Base-by-base conservation (phyloP, 2,797 vertebrate genomes). In the Nannoperca australis region DNA sequence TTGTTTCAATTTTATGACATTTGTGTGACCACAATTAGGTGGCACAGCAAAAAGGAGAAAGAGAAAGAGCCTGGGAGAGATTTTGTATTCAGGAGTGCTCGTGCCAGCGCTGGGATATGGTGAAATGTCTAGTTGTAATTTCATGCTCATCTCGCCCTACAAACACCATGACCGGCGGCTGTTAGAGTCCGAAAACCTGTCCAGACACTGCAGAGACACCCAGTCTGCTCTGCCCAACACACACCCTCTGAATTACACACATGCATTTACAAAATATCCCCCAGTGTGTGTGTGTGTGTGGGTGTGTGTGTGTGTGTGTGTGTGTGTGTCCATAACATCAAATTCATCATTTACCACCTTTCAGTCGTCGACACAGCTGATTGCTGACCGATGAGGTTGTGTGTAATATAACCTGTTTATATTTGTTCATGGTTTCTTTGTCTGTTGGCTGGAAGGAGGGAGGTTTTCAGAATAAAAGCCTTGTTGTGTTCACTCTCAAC, bases 131-230 rank as follows among this genome's bases (percentile, higher is more conserved):
- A 38, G 36, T 61, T 65, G 47, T 73, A 84, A 84, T 84, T 80
- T 80, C 64, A 84, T 53, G 60, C 65, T 73, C 65, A 84, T 62
- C 65, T 50, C n/a, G 6, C 14, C 24, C 50, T 74, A 71, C 82
- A 71, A 44, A 85, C 58, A 49, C 54, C 45, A 17, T 70, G 73
- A 75, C 50, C 11, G 11, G 11, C 8, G 10, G 42, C 54, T 81
- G 47, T 61, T 81, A 40, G 45, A 56, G 36, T 24, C 0, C 44
- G 61, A 51, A 61, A 51, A 44, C 44, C 27, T 51, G 55, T 51
- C 60, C 44, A 65, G 69, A 62, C 59, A 36, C 3, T 11, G 14
- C 42, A 12, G 27, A 67, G 63, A 67, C 18, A 3, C n/a, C 62
- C 27, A 32, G 65, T 13, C 9, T 71, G 36, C 30, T 44, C 20